phyloP scores from a whole-genome alignment of 2,888 invertebrate species.

The Eristalis pertinax region DNA sequence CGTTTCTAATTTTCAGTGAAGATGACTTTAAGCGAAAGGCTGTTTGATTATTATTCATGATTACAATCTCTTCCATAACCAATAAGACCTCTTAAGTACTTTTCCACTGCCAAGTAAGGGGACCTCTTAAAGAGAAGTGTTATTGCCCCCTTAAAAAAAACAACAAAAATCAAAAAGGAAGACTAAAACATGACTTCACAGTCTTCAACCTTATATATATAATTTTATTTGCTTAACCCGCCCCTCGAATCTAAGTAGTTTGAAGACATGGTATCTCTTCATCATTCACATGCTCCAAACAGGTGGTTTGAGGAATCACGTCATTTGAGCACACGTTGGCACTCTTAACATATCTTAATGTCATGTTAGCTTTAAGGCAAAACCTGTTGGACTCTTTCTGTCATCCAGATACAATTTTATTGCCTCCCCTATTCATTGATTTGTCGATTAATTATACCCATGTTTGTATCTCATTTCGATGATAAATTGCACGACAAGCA shows the following conservation, averaged over 20 bases:
- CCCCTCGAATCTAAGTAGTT: not conserved
- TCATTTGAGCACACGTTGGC: slow-evolving; percentile 1
- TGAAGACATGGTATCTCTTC: not conserved
- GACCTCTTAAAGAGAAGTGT: not conserved
- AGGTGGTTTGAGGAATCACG: slow-evolving; percentile 1
- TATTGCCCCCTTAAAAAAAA: slow-evolving; percentile 1
- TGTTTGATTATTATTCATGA: not conserved
- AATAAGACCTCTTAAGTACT: not conserved
- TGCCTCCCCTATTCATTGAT: slow-evolving; percentile 19
- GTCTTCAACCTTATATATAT: not conserved
- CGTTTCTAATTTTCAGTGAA: not conserved
- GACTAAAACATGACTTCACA: slow-evolving; percentile 8
- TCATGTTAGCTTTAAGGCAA: slow-evolving; percentile 2
- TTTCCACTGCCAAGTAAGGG: not conserved
- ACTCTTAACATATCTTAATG: slow-evolving; percentile 12
- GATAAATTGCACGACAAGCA: slow-evolving; percentile 9
- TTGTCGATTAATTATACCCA: slow-evolving; percentile 29
- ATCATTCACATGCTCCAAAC: not conserved
- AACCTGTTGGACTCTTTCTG: slow-evolving; percentile 15
- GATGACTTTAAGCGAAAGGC: not conserved
- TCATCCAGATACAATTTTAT: slow-evolving; percentile 22
- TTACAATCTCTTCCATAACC: not conserved
- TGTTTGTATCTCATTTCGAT: slow-evolving; percentile 19
- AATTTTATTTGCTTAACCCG: not conserved
- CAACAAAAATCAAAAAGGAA: not conserved